Base-by-base conservation (phyloP, 1,140 invertebrate genomes). In the Macrobrachium nipponense region DNA sequence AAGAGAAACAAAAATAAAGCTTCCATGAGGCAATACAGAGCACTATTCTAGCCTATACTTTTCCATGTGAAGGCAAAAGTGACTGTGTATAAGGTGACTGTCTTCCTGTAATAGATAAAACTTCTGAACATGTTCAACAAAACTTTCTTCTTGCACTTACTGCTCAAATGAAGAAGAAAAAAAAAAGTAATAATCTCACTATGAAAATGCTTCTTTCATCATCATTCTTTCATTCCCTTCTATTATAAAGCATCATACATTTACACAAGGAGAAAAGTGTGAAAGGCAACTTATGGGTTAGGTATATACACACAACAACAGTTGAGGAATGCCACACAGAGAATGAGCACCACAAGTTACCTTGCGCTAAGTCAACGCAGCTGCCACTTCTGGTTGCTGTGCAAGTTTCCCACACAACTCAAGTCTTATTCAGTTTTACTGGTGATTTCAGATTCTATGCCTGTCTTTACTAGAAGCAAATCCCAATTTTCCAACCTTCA, bases 261-360 rank as follows among this genome's bases (percentile, higher is more conserved):
- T 43, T 43, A 23, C 68, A 80, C 77, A 80, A 66, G 75, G 73
- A 86, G 77, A 80, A 80, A 80, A 80, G 84, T 86, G 84, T 80
- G 84, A 80, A 85, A 86, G 84, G 84, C 84, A 86, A 80, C 77
- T 86, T 77, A 80, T 59, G 60, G 78, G 84, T 86, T 86, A 86
- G 84, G 84, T 86, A 86, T 86, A 60, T 86, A 86, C 84, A 86
- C 84, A 86, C 84, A 80, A 86, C 78, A 75, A 86, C 78, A 75
- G 84, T 80, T 86, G 84, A 86, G 84, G 84, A 86, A 86, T 86
- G 84, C 84, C 84, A 86, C 84, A 86, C 77, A 86, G 51, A 60
- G 51, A 60, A 86, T 86, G 77, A 86, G 77, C 84, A 86, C 84
- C 84, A 86, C 77, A 86, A 86, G 84, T 80, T 86, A 86, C 78